These are phyloP conservation scores for Eupeodes latifasciatus DNA, from an alignment of 2,888 invertebrate genomes.

Conservation along the genomic window DNA sequence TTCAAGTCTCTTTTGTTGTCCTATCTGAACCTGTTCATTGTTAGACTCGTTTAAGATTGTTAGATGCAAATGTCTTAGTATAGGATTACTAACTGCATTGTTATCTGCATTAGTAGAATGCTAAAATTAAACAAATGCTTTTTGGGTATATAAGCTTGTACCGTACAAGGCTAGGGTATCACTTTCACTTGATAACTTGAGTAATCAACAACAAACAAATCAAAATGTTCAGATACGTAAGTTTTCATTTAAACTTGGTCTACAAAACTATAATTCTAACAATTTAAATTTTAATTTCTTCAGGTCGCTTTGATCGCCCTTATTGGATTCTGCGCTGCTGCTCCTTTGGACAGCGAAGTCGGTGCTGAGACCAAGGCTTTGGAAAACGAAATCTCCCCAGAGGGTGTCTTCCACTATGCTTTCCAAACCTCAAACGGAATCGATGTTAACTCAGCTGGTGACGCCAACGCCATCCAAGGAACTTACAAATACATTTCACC, in stretches of 20 bases:
- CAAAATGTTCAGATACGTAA: conserved; percentile 59
- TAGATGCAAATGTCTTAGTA: no score
- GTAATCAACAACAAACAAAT: conserved; percentile 44
- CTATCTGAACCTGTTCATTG: no score
- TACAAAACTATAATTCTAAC: background rate
- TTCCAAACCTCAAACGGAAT: conserved; percentile 87
- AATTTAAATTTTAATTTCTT: background rate
- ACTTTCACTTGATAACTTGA: conserved; percentile 61
- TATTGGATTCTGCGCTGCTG: conserved; percentile 79
- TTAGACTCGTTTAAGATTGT: no score
- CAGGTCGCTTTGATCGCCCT: conserved; percentile 78
- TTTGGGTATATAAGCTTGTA: conserved; percentile 76
- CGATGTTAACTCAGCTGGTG: conserved; percentile 85
- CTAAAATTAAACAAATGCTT: conserved; percentile 12
- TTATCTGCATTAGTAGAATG: background rate
- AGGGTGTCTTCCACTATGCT: conserved; percentile 82
- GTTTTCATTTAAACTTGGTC: background rate
- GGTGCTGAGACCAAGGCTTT: conserved; percentile 79
- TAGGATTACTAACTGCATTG: no score
- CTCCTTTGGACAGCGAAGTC: conserved; percentile 81
- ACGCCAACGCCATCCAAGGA: conserved; percentile 85
- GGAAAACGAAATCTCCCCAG: conserved; percentile 80
- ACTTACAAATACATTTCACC: conserved; percentile 84
- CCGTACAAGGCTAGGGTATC: conserved; percentile 34
- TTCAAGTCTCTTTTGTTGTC: no score